Conservation (phyloP, 1,140 invertebrate genomes). For the Ooceraea biroi region DNA sequence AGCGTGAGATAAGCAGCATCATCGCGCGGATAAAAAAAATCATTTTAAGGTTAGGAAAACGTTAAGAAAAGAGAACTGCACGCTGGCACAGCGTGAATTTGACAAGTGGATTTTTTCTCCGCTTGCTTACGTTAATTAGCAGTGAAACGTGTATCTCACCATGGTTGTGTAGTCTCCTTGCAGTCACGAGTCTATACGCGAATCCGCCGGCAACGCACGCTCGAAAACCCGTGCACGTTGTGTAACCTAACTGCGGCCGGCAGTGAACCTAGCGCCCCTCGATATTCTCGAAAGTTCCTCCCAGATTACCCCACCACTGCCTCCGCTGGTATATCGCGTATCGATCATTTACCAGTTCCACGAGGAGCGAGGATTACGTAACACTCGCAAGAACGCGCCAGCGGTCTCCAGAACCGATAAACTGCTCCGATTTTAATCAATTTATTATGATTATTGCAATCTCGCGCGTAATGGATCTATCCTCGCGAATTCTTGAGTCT, state of each 20-base stretch:
- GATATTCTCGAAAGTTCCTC: constrained; percentile 79
- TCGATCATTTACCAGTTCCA: neutral
- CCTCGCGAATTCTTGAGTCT: too few relatives aligned
- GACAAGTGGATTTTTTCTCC: neutral
- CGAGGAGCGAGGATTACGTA: too few relatives aligned
- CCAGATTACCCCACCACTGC: constrained; percentile 2
- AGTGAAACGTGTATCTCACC: constrained; percentile 53
- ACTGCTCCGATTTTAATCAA: too few relatives aligned
- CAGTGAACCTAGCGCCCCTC: neutral
- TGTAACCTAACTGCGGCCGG: constrained; percentile 70
- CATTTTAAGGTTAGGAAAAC: constrained; percentile 31
- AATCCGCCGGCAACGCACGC: constrained; percentile 57
- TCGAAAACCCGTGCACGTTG: constrained; percentile 74
- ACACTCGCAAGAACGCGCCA: too few relatives aligned
- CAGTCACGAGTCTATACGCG: neutral
- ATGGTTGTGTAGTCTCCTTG: constrained; percentile 41
- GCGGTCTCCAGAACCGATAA: too few relatives aligned
- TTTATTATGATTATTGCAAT: too few relatives aligned
- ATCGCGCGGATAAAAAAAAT: too few relatives aligned
- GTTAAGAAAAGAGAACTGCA: neutral
- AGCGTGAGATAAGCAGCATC: too few relatives aligned
- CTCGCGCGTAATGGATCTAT: too few relatives aligned
- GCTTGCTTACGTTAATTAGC: too few relatives aligned
- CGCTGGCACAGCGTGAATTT: neutral
- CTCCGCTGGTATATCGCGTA: neutral